Evolutionary conservation across 2,888 invertebrate species (phyloP), one percentile per base, ranked within the genome.

Genomic region (Acrobasis suavella): DNA sequence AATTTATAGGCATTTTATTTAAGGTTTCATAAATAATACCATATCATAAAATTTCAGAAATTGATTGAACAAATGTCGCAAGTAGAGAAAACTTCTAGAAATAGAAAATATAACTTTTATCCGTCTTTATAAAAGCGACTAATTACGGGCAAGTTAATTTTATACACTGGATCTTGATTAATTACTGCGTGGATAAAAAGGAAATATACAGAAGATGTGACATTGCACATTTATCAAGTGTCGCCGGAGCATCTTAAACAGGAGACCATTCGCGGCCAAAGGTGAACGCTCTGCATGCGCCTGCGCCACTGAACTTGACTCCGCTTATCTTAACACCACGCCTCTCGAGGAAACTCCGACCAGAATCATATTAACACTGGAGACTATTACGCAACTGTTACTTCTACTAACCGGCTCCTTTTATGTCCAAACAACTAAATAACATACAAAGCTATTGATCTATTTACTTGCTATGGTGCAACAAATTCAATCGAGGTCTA

Each of bases 301-400:
- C 38, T 38, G 16, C 55, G 68, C 74, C 68, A 63, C 66, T 87
- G 88, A 89, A 88, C 89, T 88, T 89, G 89, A 87, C 87, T 85
- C 71, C 72, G 77, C 69, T 77, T 80, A 56, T 46, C 56, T 56
- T 56, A 56, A 56, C 81, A 81, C 87, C 86, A 84, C 81, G 62
- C 65, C 66, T 65, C 64, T 65, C 60, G 55, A 61, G 55, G 55
- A 60, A 60, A 60, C 56, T 22, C 17, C 17, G 6, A 56, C 42
- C 7, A 14, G 37, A 38, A 46, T 16, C 8, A 46, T 8, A 46
- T 2, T 14, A 6, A 9, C 12, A 17, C n/a, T 15, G 17, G 17
- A 17, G 14, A 55, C 16, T 39, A 8, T 56, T 56, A 42, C 22
- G 52, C 22, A 52, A 52, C 12, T 32, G 12, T 39, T 37, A 59